These are phyloP conservation scores for Parapsyche elsis DNA, from an alignment of 1,140 invertebrate species.

Conservation along the genomic window DNA sequence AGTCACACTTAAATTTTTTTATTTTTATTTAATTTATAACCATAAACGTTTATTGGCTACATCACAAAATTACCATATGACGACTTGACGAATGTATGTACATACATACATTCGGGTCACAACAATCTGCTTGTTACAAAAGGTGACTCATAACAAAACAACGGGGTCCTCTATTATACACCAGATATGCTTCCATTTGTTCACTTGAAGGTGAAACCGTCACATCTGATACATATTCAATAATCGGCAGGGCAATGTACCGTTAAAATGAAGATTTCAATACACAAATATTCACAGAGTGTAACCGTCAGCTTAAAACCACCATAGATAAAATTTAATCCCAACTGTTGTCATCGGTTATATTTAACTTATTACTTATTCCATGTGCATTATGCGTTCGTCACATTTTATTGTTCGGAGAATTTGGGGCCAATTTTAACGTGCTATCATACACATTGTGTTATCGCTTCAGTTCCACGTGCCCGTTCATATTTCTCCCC, in stretches of 20 bases:
- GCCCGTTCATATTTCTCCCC: neutral
- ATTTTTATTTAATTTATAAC: neutral
- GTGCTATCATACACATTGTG: neutral
- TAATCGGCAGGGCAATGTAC: no score
- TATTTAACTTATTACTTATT: no score
- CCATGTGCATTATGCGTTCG: no score
- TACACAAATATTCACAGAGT: no score
- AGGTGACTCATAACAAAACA: constrained; percentile 20
- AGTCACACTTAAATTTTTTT: no score
- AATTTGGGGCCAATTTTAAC: constrained; percentile 10
- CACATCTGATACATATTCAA: no score
- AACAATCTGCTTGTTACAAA: neutral
- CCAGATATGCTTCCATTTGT: neutral
- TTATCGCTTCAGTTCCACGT: constrained; percentile 4
- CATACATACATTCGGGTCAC: neutral
- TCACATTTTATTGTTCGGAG: neutral
- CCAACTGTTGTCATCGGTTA: no score
- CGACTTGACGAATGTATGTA: neutral
- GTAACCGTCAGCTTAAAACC: no score
- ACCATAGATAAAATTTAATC: no score
- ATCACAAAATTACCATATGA: neutral
- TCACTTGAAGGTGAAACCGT: no score
- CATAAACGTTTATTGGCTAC: neutral
- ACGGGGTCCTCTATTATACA: neutral
- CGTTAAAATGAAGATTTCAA: no score